These are phyloP conservation scores for Monomorium pharaonis DNA, from an alignment of 1,140 invertebrate species.

Conservation along the genomic window DNA sequence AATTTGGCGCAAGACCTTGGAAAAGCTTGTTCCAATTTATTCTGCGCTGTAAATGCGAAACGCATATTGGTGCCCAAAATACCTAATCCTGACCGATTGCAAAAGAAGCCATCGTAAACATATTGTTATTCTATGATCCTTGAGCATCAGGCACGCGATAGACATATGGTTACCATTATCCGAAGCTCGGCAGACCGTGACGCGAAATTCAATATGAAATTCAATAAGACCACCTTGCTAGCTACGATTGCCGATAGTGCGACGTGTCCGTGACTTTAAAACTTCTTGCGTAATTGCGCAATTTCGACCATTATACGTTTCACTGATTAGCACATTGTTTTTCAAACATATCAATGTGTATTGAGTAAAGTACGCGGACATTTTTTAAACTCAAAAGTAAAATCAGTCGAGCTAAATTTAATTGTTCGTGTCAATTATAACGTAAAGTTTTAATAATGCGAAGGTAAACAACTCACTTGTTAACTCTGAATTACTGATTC, in stretches of 20 bases:
- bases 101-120: background rate
- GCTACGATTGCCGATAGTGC: background rate
- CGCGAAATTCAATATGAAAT: background rate
- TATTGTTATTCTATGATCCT: background rate
- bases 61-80: background rate
- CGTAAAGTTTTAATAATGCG: too few relatives aligned
- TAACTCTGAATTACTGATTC: too few relatives aligned
- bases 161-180: slow-evolving; percentile 23
- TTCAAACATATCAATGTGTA: background rate
- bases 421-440: background rate
- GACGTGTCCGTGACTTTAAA: background rate
- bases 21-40: background rate
- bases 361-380: background rate
- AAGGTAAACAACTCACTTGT: too few relatives aligned
- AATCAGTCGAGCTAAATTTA: background rate
- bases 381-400: background rate
- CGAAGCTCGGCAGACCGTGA: background rate
- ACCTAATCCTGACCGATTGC: background rate
- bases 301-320: too few relatives aligned
- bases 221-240: slow-evolving; percentile 20
- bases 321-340: background rate
- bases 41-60: background rate
- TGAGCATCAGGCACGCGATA: too few relatives aligned
- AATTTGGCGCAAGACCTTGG: background rate
- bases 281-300: background rate